Evolutionary conservation across 1,140 invertebrate species (phyloP), one percentile per base, ranked within the genome.

Genomic region (Pomphorhynchus laevis): DNA sequence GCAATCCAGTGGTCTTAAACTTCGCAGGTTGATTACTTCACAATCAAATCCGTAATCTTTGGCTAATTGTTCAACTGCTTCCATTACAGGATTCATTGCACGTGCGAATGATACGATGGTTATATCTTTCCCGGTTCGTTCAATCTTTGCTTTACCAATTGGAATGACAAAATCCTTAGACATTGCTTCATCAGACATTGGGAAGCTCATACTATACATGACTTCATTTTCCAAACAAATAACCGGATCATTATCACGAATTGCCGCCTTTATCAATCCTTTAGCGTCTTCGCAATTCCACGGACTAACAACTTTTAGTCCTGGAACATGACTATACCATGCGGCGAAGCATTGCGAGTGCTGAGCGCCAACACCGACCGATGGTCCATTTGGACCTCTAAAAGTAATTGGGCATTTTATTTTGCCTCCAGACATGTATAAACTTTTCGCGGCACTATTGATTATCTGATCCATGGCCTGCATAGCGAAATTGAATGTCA

Each of bases 141-240:
- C 77, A 45, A 91, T 69, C 60, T 91, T 91, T 0, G 77, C 77
- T 58, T 91, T 89, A 38, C 71, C 89, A 52, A 98, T 76, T 1
- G 86, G 84, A 23, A 95, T 31, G 1, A 89, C 50, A 55, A 93
- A 95, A 50, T 98, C 76, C 46, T 72, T 69, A 4, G 70, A 69
- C 36, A 82, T 51, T 2, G 72, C 75, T 51, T 89, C 72, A 49
- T 89, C 80, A 0, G 71, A 69, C 57, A 95, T 69, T 4, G 79
- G 72, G 62, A 76, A 93, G 43, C 68, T 61, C 29, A 66, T 56
- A 49, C 84, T 82, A 56, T 98, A 95, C 27, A 95, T 54, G 32
- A 95, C 62, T 62, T 98, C 86, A 61, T 95, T 84, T 60, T 98
- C 86, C 31, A 98, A 58, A 45, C 75, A 69, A 0, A 98, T 76